Conservation (phyloP, 2,113 vertebrate genomes). For the Plectropomus leopardus region DNA sequence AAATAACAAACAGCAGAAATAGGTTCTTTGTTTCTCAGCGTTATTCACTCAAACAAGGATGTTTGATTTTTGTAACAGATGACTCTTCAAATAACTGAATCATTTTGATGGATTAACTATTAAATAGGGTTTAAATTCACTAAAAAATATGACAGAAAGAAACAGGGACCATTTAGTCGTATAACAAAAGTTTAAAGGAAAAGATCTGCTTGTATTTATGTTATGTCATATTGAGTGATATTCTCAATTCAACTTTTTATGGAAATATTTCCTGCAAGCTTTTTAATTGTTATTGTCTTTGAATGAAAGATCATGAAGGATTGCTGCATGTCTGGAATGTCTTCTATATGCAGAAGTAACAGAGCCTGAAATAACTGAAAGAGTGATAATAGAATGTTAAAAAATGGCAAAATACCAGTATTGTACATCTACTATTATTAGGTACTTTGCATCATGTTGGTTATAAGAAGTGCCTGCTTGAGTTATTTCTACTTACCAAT, state of each 20-base stretch:
- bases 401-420: not conserved
- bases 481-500: slow-evolving; percentile 9
- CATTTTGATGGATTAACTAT: too few species aligned
- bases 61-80: not conserved
- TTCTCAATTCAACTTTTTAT: not conserved
- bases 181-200: too few species aligned
- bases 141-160: not conserved
- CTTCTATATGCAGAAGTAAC: not conserved
- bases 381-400: not conserved
- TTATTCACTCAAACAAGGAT: not conserved
- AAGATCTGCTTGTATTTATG: not conserved
- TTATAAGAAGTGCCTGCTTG: slow-evolving; percentile 19
- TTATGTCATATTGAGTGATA: not conserved
- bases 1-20: not conserved
- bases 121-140: not conserved
- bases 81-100: not conserved
- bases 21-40: not conserved
- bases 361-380: not conserved
- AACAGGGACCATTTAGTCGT: not conserved
- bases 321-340: slow-evolving; percentile 38
- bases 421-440: not conserved
- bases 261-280: not conserved
- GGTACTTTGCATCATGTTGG: slow-evolving; percentile 13
- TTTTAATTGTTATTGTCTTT: not conserved
- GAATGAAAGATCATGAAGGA: not conserved